A percentile compares a stretch with the other conserved stretches of the same genome.
These are phyloP conservation scores for Scaeva pyrastri DNA, from an alignment of 2,888 invertebrate genomes.

Conservation along the genomic window DNA sequence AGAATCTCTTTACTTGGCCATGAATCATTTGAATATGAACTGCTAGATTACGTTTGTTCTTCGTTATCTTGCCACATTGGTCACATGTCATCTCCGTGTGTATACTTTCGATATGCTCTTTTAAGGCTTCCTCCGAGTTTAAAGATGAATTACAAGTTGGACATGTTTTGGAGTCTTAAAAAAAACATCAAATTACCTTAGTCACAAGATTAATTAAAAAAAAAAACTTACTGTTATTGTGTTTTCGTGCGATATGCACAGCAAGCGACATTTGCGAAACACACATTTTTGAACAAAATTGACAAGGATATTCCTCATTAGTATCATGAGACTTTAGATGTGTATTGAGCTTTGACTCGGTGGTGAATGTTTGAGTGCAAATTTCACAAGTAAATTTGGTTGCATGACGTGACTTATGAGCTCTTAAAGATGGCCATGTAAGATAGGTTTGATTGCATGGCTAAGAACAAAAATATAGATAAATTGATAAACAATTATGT, in stretches of 20 bases:
- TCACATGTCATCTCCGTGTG: constrained; percentile 80
- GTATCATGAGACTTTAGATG: constrained; percentile 63
- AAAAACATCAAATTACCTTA: constrained; percentile 73
- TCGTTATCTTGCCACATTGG: constrained; percentile 79
- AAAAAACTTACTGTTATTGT: constrained; percentile 80
- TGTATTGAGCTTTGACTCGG: constrained; percentile 71
- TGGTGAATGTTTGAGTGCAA: constrained; percentile 60
- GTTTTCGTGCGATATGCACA: constrained; percentile 82
- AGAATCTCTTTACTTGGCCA: constrained; percentile 80
- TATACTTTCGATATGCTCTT: constrained; percentile 79
- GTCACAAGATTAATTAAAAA: not conserved
- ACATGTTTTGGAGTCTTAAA: constrained; percentile 77
- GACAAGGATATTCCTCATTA: constrained; percentile 77
- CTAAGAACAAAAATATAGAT: constrained; percentile 74
- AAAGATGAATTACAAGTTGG: constrained; percentile 78
- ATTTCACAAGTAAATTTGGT: constrained; percentile 42
- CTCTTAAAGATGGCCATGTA: constrained; percentile 81
- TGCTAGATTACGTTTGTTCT: constrained; percentile 80
- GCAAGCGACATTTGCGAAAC: constrained; percentile 81
- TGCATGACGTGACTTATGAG: constrained; percentile 78
- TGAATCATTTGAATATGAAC: constrained; percentile 81
- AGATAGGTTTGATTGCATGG: constrained; percentile 79
- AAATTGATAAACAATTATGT: not conserved
- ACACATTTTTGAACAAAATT: constrained; percentile 81
- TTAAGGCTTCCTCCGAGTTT: constrained; percentile 78